These are phyloP conservation scores for Eublepharis macularius DNA, from an alignment of 2,113 vertebrate species.

Conservation along the genomic window DNA sequence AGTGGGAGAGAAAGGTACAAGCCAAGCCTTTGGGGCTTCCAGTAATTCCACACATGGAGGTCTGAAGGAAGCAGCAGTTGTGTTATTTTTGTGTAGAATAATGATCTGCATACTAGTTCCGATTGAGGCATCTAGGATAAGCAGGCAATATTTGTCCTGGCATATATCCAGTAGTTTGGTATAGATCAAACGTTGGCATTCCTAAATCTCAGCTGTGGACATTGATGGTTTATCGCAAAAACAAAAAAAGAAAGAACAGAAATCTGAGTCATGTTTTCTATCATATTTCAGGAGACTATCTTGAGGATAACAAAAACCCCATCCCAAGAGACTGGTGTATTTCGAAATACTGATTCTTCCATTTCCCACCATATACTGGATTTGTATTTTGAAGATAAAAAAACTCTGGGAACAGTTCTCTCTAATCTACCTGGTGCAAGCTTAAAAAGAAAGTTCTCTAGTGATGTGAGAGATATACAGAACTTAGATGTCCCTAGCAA, in stretches of 20 bases:
- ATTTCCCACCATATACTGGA: slow-evolving; percentile 66
- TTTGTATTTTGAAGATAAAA: slow-evolving; percentile 71
- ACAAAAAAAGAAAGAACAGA: neutral
- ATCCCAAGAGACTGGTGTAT: slow-evolving; percentile 66
- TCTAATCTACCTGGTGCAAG: slow-evolving; percentile 73
- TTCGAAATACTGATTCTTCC: slow-evolving; percentile 64
- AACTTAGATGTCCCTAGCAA: slow-evolving; percentile 75
- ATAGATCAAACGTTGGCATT: neutral
- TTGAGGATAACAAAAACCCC: slow-evolving; percentile 76
- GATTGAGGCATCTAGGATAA: neutral
- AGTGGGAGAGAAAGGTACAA: neutral
- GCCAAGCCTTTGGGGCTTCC: neutral
- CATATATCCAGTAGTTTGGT: neutral
- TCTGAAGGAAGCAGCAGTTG: neutral
- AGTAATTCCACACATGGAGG: neutral
- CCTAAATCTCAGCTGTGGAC: neutral
- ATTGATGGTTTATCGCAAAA: neutral
- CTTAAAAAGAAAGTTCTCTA: slow-evolving; percentile 84
- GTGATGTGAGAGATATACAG: slow-evolving; percentile 62
- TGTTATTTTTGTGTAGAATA: neutral
- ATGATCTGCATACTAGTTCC: neutral
- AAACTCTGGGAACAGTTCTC: slow-evolving; percentile 76
- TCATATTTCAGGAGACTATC: slow-evolving; percentile 72
- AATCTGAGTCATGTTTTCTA: neutral
- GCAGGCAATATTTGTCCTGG: neutral